phyloP scores from a whole-genome alignment of 2,888 invertebrate species.

The Limnephilus rhombicus region DNA sequence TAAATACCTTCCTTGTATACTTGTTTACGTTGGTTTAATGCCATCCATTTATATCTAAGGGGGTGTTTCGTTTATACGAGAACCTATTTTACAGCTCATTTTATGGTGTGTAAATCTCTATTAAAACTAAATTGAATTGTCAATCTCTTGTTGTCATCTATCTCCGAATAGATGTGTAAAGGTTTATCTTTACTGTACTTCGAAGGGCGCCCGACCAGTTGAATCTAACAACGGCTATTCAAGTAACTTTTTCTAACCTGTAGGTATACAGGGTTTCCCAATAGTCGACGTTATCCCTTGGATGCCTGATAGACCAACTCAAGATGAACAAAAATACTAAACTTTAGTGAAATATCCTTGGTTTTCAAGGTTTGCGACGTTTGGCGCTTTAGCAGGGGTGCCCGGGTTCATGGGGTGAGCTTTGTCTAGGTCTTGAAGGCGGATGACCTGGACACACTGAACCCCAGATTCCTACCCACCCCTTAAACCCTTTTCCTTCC shows the following conservation, averaged over 20 bases:
- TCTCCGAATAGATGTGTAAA: neutral
- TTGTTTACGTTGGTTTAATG: neutral
- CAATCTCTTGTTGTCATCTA: neutral
- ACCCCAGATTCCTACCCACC: too few species aligned
- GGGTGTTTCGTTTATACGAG: neutral
- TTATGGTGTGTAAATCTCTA: neutral
- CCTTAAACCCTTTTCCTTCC: too few species aligned
- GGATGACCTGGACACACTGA: too few species aligned
- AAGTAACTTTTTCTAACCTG: neutral
- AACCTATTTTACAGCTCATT: neutral
- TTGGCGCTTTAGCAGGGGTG: too few species aligned
- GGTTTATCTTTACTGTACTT: neutral
- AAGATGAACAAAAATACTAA: too few species aligned
- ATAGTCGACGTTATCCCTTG: too few species aligned
- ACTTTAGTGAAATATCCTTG: too few species aligned
- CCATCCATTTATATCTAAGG: neutral
- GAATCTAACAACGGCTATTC: neutral
- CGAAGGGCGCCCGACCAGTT: neutral
- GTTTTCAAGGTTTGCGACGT: too few species aligned
- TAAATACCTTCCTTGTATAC: neutral
- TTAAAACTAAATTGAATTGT: neutral
- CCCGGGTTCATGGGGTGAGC: too few species aligned
- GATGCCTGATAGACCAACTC: too few species aligned
- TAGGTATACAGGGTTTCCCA: neutral
- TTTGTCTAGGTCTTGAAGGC: too few species aligned